Conservation (phyloP, 2,888 invertebrate genomes). For the Mythimna loreyi region DNA sequence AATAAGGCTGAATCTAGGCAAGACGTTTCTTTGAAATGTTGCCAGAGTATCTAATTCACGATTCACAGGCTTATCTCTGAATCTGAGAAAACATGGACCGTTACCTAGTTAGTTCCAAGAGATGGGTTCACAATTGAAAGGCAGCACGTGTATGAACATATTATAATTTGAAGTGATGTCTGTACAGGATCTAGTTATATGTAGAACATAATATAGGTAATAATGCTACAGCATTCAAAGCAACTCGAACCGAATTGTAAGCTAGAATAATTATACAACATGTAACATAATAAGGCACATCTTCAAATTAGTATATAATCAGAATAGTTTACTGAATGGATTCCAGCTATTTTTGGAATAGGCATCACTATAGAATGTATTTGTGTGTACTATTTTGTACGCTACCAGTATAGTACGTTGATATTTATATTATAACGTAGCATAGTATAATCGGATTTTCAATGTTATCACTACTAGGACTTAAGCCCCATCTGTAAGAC, state of each 20-base stretch:
- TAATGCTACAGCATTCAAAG: background rate
- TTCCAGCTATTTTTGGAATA: too few relatives aligned
- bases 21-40: conserved; percentile 48
- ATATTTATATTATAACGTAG: too few relatives aligned
- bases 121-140: conserved; percentile 4
- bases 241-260: background rate
- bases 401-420: too few relatives aligned
- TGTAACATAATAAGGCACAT: too few relatives aligned
- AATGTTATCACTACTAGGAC: too few relatives aligned
- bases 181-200: background rate
- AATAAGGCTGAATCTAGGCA: conserved; percentile 13
- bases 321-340: too few relatives aligned
- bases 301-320: too few relatives aligned
- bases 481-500: too few relatives aligned
- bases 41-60: conserved; percentile 27
- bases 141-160: background rate
- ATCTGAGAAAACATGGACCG: conserved; percentile 43
- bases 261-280: background rate
- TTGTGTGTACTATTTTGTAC: too few relatives aligned
- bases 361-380: too few relatives aligned
- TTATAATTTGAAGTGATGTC: background rate
- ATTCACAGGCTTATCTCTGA: conserved; percentile 41
- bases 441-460: too few relatives aligned
- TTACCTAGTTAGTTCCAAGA: background rate
- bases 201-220: background rate